Base-by-base conservation (phyloP, 2,113 vertebrate species). In the Cromileptes altivelis region DNA sequence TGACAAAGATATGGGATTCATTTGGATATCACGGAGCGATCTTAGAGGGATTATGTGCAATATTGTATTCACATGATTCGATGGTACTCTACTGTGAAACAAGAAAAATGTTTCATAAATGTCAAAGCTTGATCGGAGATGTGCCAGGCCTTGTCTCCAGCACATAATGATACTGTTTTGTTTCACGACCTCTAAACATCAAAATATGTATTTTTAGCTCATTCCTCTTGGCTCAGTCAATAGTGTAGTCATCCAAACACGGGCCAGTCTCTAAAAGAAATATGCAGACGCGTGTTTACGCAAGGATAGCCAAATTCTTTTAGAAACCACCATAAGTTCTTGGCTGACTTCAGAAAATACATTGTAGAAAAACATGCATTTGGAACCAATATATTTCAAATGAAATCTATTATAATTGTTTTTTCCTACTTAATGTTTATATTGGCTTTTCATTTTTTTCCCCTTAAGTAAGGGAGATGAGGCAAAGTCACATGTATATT, bases 161-260 rank as follows among this genome's bases (percentile, higher is more conserved):
- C 64, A 30, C 49, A 74, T 84, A 72, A 80, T 81, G 64, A 62
- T n/a, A 45, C 33, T 23, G 79, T 85, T 87, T 90, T 81, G 65
- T 87, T 89, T 88, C 76, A 53, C 5, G 4, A 68, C 58, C 57
- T 82, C 57, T 76, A 76, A 88, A 80, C 65, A 23, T 64, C 10
- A 6, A 80, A 83, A 84, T 84, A 47, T 82, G 70, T 85, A 77
- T 92, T 93, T 91, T 91, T 91, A 90, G 85, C 62, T 80, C 78
- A 23, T 85, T 58, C 60, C 13, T 87, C 40, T 80, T 81, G 80
- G 87, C 89, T 63, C 70, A 42, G 61, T 87, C 1, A 13, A 56
- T 30, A 55, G 50, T 63, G 74, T 68, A 85, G 86, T 86, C 78
- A 87, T 90, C 91, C 74, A 82, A 87, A 83, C 79, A 82, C 11